Base-by-base conservation (phyloP, 1,140 invertebrate genomes). In the Luehdorfia chinensis region DNA sequence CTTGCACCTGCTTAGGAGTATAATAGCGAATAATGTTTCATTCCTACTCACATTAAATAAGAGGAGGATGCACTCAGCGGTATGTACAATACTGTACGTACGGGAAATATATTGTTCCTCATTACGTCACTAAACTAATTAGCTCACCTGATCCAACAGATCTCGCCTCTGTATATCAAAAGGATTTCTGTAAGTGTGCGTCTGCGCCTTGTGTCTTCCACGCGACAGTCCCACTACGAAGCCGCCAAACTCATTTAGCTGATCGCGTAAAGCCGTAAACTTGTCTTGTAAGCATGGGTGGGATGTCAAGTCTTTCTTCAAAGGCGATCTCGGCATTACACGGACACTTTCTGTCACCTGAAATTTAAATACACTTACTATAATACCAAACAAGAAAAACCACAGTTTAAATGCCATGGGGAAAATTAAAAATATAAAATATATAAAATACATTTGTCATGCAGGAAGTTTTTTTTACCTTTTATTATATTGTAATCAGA, bases 81-180 rank as follows among this genome's bases (percentile, higher is more conserved):
- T n/a, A n/a, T n/a, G n/a, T n/a, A n/a, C n/a, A n/a, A n/a, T n/a
- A n/a, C n/a, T n/a, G n/a, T n/a, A n/a, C n/a, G n/a, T n/a, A n/a
- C n/a, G n/a, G n/a, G n/a, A n/a, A n/a, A n/a, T n/a, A n/a, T n/a
- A n/a, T n/a, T n/a, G n/a, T n/a, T n/a, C n/a, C n/a, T n/a, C n/a
- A n/a, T n/a, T n/a, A n/a, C n/a, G n/a, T n/a, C n/a, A n/a, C n/a
- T n/a, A n/a, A n/a, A n/a, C 8, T 8, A 28, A 9, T 28, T 5
- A 18, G 14, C 44, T 45, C 47, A 89, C 89, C 88, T 98, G 96
- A 89, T 98, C 96, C 18, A 99, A 88, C 7, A 99, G 87, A 68
- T 94, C 92, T 58, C 93, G 90, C 33, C 98, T 88, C 9, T 95
- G 94, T 75, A 99, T 97, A 87, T 99, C 97, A 70, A 97, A 99